Percentiles rank a stretch among this genome's conserved stretches.
Evolutionary conservation across 2,888 invertebrate species (phyloP).

Genomic region (Hypolimnas misippus): DNA sequence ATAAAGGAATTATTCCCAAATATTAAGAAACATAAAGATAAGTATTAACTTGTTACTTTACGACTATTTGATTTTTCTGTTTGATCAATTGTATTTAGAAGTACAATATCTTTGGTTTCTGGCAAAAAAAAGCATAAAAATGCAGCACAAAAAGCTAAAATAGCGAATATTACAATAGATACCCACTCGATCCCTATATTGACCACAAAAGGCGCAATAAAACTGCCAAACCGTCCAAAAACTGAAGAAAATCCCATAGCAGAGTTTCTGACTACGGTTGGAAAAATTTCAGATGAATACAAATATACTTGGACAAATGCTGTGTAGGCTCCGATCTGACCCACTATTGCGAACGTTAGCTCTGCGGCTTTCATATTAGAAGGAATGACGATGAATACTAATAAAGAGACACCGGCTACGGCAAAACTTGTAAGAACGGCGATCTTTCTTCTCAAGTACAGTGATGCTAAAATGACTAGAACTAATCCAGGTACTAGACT

Average conservation of each 20-base stretch:
- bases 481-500: conserved; percentile 61
- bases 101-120: conserved; percentile 69
- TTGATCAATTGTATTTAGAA: conserved; percentile 69
- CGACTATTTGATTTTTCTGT: conserved; percentile 50
- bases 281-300: conserved; percentile 91
- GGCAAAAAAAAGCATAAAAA: conserved; percentile 67
- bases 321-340: conserved; percentile 89
- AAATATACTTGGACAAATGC: conserved; percentile 87
- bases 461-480: conserved; percentile 59
- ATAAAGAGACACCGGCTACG: conserved; percentile 61
- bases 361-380: conserved; percentile 63
- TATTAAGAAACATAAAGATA: too few species aligned
- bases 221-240: conserved; percentile 87
- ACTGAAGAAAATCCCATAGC: conserved; percentile 90
- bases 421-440: conserved; percentile 61
- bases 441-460: conserved; percentile 63
- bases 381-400: conserved; percentile 68
- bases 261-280: conserved; percentile 90
- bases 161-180: conserved; percentile 68
- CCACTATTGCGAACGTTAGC: conserved; percentile 88
- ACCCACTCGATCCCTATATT: conserved; percentile 75
- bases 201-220: conserved; percentile 87
- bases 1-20: too few species aligned
- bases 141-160: conserved; percentile 63
- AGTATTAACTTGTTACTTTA: conserved; percentile 2